phyloP scores from a whole-genome alignment of 37 sponge, comb jelly and placozoan species.

The Beroe forskalii region DNA sequence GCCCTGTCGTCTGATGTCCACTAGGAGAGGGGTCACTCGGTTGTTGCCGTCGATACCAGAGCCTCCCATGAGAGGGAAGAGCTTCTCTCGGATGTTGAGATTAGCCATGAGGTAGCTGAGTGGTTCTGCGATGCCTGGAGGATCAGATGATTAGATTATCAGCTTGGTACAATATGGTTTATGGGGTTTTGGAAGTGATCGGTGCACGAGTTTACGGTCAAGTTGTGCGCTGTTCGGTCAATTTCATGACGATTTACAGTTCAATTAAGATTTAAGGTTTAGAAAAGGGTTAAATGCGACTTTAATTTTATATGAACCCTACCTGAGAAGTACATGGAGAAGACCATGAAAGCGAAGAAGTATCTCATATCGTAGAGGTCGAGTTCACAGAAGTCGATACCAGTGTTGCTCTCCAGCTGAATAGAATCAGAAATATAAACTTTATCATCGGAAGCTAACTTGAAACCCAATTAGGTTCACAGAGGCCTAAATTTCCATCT shows the following conservation, averaged over 20 bases:
- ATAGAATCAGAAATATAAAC: no score
- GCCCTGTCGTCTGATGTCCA: slow-evolving; percentile 2
- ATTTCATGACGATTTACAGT: no score
- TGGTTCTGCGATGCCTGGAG: slow-evolving; percentile 55
- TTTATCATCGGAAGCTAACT: no score
- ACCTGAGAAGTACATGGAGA: slow-evolving; percentile 46
- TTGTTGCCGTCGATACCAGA: neutral
- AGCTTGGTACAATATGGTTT: no score
- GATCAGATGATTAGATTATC: neutral
- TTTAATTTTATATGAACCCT: no score
- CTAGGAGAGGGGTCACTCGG: slow-evolving; percentile 2
- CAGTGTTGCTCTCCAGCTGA: neutral
- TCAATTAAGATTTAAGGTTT: no score
- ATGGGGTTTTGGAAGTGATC: no score
- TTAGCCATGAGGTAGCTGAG: slow-evolving; percentile 50
- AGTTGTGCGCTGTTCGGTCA: no score
- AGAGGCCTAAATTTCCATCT: no score
- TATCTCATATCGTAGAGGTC: slow-evolving; percentile 23
- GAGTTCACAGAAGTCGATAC: slow-evolving; percentile 37
- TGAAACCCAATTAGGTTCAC: no score
- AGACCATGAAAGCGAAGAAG: slow-evolving; percentile 58
- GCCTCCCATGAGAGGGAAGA: neutral
- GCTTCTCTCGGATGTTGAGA: slow-evolving; percentile 6
- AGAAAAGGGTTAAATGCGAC: no score
- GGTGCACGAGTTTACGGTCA: no score